Percentiles rank a stretch among this genome's conserved stretches.
These are phyloP conservation scores for Threskiornis aethiopicus DNA, from an alignment of 2,797 vertebrate species.

Conservation along the genomic window DNA sequence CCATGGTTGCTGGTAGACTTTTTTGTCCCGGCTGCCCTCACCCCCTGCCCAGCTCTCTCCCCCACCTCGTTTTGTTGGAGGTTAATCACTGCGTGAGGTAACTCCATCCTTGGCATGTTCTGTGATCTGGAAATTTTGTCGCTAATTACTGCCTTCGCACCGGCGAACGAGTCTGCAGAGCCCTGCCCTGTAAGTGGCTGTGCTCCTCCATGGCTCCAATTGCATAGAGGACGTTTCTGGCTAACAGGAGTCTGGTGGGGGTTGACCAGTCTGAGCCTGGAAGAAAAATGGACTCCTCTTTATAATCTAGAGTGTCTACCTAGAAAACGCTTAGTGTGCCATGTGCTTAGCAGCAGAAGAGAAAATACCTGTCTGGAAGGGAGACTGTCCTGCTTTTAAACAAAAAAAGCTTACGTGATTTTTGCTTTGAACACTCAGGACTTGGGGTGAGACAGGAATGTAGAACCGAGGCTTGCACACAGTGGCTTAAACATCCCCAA, in stretches of 20 bases:
- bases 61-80: not conserved
- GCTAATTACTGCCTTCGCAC: not conserved
- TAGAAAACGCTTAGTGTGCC: not conserved
- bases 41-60: constrained; percentile 1
- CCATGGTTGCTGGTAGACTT: not conserved
- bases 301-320: not conserved
- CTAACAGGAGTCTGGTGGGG: not conserved
- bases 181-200: not conserved
- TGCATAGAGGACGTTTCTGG: not conserved
- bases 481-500: not conserved
- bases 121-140: constrained; percentile 3
- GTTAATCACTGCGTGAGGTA: not conserved
- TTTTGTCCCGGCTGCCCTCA: not conserved
- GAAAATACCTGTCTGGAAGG: not conserved
- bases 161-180: not conserved
- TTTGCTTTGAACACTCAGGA: not conserved
- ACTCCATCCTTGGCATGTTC: not conserved
- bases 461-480: not conserved
- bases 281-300: not conserved
- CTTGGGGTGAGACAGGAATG: not conserved
- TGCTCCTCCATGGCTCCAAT: not conserved
- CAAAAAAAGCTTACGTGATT: not conserved
- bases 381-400: not conserved
- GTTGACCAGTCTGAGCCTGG: not conserved
- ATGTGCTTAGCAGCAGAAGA: not conserved